Evolutionary conservation across 2,113 vertebrate genomes (phyloP).

Genomic region (Riparia riparia): DNA sequence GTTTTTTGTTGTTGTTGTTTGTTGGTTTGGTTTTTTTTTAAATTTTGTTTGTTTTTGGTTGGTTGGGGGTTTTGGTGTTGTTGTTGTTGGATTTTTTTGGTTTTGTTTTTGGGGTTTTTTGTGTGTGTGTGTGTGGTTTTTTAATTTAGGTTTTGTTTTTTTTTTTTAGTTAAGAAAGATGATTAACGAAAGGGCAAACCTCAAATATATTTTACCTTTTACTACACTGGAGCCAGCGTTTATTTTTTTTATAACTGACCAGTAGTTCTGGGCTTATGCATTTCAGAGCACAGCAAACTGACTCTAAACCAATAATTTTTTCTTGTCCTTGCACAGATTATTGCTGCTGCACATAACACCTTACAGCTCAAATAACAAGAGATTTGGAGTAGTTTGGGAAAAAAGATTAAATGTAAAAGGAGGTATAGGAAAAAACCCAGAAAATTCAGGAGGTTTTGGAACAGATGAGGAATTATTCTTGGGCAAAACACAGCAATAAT

Average conservation of each 20-base stretch:
- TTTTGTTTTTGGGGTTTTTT: not conserved
- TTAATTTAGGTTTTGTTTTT: not conserved
- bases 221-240: not conserved
- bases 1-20: not conserved
- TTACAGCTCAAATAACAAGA: not conserved
- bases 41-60: too few relatives aligned
- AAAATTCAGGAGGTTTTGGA: not conserved
- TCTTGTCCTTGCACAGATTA: not conserved
- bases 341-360: not conserved
- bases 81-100: too few relatives aligned
- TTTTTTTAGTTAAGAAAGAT: too few relatives aligned
- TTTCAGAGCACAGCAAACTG: not conserved
- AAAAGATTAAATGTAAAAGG: not conserved
- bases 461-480: not conserved
- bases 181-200: too few relatives aligned
- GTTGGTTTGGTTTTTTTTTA: too few relatives aligned
- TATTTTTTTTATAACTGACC: not conserved
- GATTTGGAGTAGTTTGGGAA: not conserved
- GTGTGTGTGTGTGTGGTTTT: not conserved
- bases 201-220: not conserved
- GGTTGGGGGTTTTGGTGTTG: too few relatives aligned
- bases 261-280: accelerated
- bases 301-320: not conserved
- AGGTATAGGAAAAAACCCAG: not conserved
- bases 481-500: not conserved